phyloP scores from a whole-genome alignment of 2,113 vertebrate genomes.

The Istiophorus platypterus region DNA sequence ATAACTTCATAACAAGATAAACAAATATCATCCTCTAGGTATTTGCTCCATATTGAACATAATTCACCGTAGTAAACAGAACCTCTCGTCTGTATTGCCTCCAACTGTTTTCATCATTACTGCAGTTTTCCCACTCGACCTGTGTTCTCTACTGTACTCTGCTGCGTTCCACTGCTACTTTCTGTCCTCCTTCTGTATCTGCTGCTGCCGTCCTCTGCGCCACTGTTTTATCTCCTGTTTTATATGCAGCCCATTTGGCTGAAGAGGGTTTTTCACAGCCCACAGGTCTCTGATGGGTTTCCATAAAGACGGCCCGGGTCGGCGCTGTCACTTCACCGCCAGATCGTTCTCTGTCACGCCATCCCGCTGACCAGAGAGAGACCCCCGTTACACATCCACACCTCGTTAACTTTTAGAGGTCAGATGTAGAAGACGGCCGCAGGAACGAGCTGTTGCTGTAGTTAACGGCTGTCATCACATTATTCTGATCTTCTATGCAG shows the following conservation, averaged over 20 bases:
- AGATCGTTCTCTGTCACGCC: conserved; percentile 55
- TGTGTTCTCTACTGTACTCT: background rate
- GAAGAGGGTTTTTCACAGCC: conserved; percentile 74
- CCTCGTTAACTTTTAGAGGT: conserved; percentile 76
- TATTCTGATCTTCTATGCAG: conserved; percentile 17
- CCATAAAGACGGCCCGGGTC: conserved; percentile 57
- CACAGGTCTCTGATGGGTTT: conserved; percentile 69
- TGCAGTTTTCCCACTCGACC: background rate
- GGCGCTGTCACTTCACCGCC: conserved; percentile 49
- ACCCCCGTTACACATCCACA: conserved; percentile 53
- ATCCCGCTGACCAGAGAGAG: conserved; percentile 59
- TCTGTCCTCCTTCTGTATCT: conserved; percentile 31
- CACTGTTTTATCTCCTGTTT: conserved; percentile 65
- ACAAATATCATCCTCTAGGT: too few relatives aligned
- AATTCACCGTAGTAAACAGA: background rate
- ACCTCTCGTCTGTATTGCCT: background rate
- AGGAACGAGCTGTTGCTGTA: conserved; percentile 15
- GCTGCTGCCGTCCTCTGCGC: conserved; percentile 35
- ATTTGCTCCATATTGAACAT: too few relatives aligned
- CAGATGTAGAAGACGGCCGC: conserved; percentile 32
- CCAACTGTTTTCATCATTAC: background rate
- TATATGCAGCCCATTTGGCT: conserved; percentile 69
- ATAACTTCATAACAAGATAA: too few relatives aligned
- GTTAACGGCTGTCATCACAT: conserved; percentile 28
- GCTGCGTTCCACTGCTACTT: background rate